phyloP scores from a whole-genome alignment of 2,888 invertebrate species.

The Allacma fusca region DNA sequence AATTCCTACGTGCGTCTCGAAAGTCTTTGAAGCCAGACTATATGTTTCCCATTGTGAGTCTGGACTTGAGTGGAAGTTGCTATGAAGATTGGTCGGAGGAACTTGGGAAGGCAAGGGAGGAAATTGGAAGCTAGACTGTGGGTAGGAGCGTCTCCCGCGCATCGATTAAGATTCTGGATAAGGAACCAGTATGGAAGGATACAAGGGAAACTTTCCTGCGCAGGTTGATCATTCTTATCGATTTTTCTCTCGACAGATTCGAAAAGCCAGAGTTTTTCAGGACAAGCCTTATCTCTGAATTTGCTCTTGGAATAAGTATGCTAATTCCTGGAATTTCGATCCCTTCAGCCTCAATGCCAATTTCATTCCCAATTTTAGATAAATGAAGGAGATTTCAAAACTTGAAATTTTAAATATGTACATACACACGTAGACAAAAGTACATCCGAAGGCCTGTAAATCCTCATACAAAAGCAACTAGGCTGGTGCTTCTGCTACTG shows the following conservation, averaged over 20 bases:
- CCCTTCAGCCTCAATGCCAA: too few relatives aligned
- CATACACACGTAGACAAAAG: not conserved
- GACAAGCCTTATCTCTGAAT: conserved; percentile 16
- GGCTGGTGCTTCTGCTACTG: too few relatives aligned
- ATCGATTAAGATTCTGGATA: conserved; percentile 52
- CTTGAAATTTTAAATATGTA: not conserved
- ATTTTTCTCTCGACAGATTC: conserved; percentile 32
- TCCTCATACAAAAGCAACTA: too few relatives aligned
- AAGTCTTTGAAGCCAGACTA: not conserved
- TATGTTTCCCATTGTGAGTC: too few relatives aligned
- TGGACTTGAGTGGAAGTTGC: not conserved
- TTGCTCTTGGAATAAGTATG: not conserved
- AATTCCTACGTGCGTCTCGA: too few relatives aligned
- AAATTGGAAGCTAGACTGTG: not conserved
- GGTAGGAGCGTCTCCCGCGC: conserved; percentile 48
- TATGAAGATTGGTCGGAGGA: not conserved
- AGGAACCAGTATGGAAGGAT: conserved; percentile 43
- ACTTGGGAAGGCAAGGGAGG: not conserved
- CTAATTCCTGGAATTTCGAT: too few relatives aligned
- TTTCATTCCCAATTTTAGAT: too few relatives aligned
- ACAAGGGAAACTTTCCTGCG: conserved; percentile 24
- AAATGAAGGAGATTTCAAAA: not conserved
- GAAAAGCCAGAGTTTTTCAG: conserved; percentile 20
- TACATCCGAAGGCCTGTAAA: too few relatives aligned
- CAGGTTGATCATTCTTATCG: conserved; percentile 43